A percentile compares a stretch with the other conserved stretches of the same genome.
Conservation (phyloP, 2,797 vertebrate genomes). For the Acrossocheilus fasciatus region DNA sequence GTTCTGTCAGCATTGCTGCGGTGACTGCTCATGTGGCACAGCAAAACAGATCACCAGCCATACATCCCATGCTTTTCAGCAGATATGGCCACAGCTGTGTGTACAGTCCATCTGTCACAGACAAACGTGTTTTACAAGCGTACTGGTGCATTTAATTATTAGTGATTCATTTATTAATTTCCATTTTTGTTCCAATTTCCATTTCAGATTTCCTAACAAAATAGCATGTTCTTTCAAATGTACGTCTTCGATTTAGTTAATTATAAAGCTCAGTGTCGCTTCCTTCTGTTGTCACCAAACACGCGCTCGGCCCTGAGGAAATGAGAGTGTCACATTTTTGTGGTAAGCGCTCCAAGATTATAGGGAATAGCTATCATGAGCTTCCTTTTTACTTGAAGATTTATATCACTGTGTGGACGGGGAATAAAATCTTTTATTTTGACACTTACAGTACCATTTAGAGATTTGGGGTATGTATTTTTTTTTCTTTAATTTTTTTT, state of each 20-base stretch:
- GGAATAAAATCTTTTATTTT: background rate
- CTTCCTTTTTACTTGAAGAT: background rate
- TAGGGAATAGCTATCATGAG: background rate
- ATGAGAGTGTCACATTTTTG: conserved; percentile 31
- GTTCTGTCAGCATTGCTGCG: conserved; percentile 19
- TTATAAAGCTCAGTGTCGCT: background rate
- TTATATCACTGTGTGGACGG: background rate
- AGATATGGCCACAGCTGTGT: conserved; percentile 73
- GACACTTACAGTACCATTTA: background rate
- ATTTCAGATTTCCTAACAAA: background rate
- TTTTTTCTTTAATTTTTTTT: background rate
- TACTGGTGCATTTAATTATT: background rate
- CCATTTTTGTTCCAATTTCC: background rate
- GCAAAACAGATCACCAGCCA: conserved; percentile 58
- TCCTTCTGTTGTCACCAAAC: conserved; percentile 33
- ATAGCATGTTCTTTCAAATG: background rate
- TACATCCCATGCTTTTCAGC: conserved; percentile 63
- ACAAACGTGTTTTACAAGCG: conserved; percentile 61
- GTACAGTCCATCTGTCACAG: conserved; percentile 64
- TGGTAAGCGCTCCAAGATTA: conserved; percentile 3
- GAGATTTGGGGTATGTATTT: background rate
- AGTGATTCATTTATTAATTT: background rate
- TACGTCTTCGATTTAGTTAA: conserved; percentile 6
- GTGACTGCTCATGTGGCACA: conserved; percentile 51
- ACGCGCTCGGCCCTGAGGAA: conserved; percentile 16